Base-by-base conservation (phyloP, 2,888 invertebrate species). In the Pimpla rufipes region DNA sequence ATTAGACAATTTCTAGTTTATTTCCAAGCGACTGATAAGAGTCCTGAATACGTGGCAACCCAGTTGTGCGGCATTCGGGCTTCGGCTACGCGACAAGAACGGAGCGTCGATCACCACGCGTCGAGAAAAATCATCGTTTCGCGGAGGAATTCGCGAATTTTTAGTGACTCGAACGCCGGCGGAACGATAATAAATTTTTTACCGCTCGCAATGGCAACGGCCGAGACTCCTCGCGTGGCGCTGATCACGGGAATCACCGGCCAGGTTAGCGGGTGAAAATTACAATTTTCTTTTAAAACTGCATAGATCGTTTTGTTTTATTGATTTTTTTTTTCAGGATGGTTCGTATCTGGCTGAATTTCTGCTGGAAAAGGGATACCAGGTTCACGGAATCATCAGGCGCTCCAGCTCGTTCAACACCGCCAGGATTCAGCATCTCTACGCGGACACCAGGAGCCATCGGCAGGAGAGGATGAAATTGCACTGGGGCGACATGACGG, bases 401-500 rank as follows among this genome's bases (percentile, higher is more conserved):
- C 94, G 99, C 37, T 97, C 99, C 0, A 98, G 98, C 89, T 97
- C 98, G 0, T 99, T 99, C 93, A 99, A 99, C 93, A 99, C 99
- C 0, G 96, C 96, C 4, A 95, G 99, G 83, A 99, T 99, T 85
- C 97, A 98, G 91, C 99, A 99, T 94, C 94, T 99, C 71, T 99
- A 99, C 93, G 97, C 96, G 0, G 97, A 99, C 93, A 98, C 98
- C 0, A 95, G 96, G 50, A 96, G 97, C 29, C 99, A 99, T 93
- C 96, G 96, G n/a, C 97, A 97, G 35, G 98, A 97, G 0, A 95
- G 95, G 88, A 98, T 99, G 97, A 97, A 98, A 89, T 94, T 99
- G 7, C 99, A 99, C 93, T 99, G 99, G 93, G 99, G 99, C 13
- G 99, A 99, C 92, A 96, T 99, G 96, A 99, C 99, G 0, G 99